These are phyloP conservation scores for Shinisaurus crocodilurus DNA, from an alignment of 2,113 vertebrate genomes.

Conservation along the genomic window DNA sequence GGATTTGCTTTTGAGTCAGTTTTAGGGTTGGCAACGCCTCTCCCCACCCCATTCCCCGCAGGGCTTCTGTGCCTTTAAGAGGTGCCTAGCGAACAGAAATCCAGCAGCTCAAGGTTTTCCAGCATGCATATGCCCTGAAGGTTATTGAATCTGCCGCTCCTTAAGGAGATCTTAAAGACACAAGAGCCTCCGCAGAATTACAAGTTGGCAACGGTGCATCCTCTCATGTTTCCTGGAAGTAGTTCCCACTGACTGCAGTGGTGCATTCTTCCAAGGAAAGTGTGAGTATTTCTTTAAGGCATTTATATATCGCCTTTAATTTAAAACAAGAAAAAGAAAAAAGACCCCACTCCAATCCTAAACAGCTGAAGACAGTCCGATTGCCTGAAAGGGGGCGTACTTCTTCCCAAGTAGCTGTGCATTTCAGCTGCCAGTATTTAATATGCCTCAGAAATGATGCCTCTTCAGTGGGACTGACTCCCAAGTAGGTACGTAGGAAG, in stretches of 20 bases:
- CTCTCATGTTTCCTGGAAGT: not conserved
- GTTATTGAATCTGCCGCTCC: no score
- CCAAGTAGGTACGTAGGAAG: not conserved
- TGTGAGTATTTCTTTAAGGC: no score
- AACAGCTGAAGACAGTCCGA: no score
- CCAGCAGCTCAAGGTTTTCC: not conserved
- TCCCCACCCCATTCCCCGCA: no score
- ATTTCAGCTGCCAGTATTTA: no score
- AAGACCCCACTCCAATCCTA: no score
- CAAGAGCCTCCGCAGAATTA: not conserved
- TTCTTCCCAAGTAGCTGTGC: no score
- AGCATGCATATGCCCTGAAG: not conserved
- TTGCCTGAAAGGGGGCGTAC: no score
- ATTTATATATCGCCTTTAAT: no score
- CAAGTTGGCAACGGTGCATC: not conserved
- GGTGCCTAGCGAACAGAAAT: not conserved
- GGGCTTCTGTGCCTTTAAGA: not conserved
- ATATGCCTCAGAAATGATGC: no score
- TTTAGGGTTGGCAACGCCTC: not conserved
- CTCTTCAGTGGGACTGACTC: not conserved
- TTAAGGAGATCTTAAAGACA: not conserved
- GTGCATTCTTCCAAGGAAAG: not conserved
- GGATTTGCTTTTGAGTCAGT: not conserved
- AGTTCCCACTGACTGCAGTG: not conserved
- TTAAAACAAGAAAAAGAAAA: no score